phyloP scores from a whole-genome alignment of 2,888 invertebrate species.

The Acanthoscelides obtectus region DNA sequence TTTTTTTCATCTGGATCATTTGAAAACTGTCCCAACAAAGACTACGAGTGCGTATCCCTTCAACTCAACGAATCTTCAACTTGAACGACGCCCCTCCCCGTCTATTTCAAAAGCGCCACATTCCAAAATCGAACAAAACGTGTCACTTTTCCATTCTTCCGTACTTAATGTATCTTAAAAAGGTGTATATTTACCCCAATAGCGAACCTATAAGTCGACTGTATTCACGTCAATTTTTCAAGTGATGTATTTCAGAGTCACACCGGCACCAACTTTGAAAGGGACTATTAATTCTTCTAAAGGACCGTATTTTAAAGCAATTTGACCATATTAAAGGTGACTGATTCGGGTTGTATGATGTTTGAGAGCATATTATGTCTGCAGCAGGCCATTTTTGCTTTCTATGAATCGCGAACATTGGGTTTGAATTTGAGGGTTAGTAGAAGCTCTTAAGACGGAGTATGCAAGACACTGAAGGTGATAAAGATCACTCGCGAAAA shows the following conservation, averaged over 20 bases:
- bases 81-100: not conserved
- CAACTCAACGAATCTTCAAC: no score
- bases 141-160: slow-evolving; percentile 11
- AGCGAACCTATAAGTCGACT: slow-evolving; percentile 13
- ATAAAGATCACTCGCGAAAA: no score
- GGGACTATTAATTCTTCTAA: slow-evolving; percentile 37
- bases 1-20: no score
- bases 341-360: slow-evolving; percentile 33
- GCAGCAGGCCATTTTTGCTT: not conserved
- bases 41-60: no score
- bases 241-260: slow-evolving; percentile 15
- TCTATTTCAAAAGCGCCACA: not conserved
- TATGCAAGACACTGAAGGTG: no score
- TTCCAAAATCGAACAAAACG: not conserved
- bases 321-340: slow-evolving; percentile 47
- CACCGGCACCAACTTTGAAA: slow-evolving; percentile 20
- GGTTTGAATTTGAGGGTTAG: not conserved
- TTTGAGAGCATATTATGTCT: not conserved
- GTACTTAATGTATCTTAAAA: slow-evolving; percentile 21
- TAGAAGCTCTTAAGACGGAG: not conserved
- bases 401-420: not conserved
- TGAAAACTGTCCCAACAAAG: not conserved
- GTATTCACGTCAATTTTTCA: slow-evolving; percentile 18
- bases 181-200: slow-evolving; percentile 17
- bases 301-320: slow-evolving; percentile 45